Base-by-base conservation (phyloP, 2,113 vertebrate species). In the Osmerus mordax region DNA sequence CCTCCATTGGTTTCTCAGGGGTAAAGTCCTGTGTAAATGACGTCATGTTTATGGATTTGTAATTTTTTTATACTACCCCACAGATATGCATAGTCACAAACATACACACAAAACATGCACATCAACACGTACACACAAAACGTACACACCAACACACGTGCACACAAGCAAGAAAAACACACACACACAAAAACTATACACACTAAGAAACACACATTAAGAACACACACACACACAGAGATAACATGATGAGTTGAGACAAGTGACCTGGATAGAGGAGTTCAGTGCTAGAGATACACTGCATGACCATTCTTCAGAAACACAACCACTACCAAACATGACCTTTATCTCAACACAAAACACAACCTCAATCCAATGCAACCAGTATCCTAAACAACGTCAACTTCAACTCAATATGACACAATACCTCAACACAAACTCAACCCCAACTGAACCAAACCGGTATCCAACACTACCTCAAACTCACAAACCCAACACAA, bases 211-310 rank as follows among this genome's bases (percentile, higher is more conserved):
- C 41, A 11, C 41, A 47, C 2, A 11, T 47, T 9, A 47, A 47
- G 41, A 47, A 12, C 68, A 70, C 51, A 51, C 13, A 69, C 62
- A 54, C 21, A 36, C 63, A 55, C 3, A 0, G 19, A 3, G 63
- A 55, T 23, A 72, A 77, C 53, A 36, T 81, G 76, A 87, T 77
- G 65, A 64, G 59, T 74, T 71, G 60, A 71, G 87, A 85, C 84
- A 84, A 83, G 77, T 86, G 84, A 86, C 78, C 83, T 83, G 79
- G 61, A 83, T 87, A 47, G 41, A 11, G 41, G 7, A 47, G 8
- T 85, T 62, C 75, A 81, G 74, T 13, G 36, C 76, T 67, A 69
- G 77, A 81, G 54, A 15, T 18, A 2, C 54, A 11, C 16, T n/a
- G 16, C 1, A 15, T n/a, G 54, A 56, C 54, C 54, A 4, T 56